Conservation (phyloP, 2,797 vertebrate species). For the Lithobates pipiens region DNA sequence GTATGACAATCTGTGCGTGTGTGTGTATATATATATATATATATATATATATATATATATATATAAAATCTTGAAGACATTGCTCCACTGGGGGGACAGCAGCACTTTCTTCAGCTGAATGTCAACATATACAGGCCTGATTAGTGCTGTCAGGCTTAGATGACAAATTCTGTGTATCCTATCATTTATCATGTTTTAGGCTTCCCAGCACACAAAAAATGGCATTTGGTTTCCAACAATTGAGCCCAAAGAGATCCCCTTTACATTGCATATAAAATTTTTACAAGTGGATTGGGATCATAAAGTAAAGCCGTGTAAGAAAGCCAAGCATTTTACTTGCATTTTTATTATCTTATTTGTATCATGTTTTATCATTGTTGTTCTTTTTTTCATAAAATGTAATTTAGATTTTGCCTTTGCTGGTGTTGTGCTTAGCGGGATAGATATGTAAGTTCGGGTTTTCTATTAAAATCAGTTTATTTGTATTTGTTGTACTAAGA, state of each 20-base stretch:
- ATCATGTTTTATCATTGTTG: slow-evolving; percentile 35
- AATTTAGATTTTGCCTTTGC: slow-evolving; percentile 1
- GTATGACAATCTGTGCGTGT: neutral
- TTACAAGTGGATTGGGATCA: slow-evolving; percentile 59
- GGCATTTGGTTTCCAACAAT: slow-evolving; percentile 57
- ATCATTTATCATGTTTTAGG: slow-evolving; percentile 49
- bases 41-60: too few species aligned
- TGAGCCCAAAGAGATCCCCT: slow-evolving; percentile 61
- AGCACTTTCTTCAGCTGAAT: slow-evolving; percentile 8
- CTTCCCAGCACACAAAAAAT: slow-evolving; percentile 47
- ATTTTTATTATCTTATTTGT: slow-evolving; percentile 53
- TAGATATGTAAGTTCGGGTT: neutral
- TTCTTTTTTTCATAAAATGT: neutral
- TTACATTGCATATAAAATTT: slow-evolving; percentile 54
- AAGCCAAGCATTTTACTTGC: slow-evolving; percentile 27
- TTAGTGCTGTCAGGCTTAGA: slow-evolving; percentile 39
- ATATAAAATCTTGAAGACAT: neutral
- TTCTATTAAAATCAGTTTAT: neutral
- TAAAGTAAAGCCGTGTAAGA: slow-evolving; percentile 24
- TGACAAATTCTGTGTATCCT: slow-evolving; percentile 55
- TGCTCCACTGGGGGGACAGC: slow-evolving; percentile 25
- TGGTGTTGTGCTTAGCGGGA: neutral
- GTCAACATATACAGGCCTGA: slow-evolving; percentile 23
- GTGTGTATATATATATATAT: too few species aligned
- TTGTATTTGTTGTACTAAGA: neutral